Evolutionary conservation across 2,113 vertebrate species (phyloP), one percentile per base, ranked within the genome.

Genomic region (Fregata magnificens): DNA sequence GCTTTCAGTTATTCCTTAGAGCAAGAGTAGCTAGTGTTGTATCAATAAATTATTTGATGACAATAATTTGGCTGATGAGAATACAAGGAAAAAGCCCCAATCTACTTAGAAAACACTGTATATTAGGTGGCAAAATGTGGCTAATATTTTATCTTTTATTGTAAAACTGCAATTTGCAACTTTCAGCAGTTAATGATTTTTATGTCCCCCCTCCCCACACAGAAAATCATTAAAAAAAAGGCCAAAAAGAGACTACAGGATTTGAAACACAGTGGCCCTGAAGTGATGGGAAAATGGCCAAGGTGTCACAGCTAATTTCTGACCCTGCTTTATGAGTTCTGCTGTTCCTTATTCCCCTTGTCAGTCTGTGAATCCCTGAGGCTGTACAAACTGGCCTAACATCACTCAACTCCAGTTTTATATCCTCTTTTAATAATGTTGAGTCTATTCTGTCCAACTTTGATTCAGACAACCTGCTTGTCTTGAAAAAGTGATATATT

Each of bases 391-490:
- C 98, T 98, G 98, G 98, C 98, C 98, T 98, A 98, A 99, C 98
- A 99, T 99, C 99, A 99, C 98, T 99, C 99, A 98, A 93, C 97
- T 97, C 95, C 89, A 96, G 98, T 97, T 98, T 98, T 98, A 98
- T 98, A 98, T 98, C 98, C 97, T 96, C 98, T 98, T 98, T 98
- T 99, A 99, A 99, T 98, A 98, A 98, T 97, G 98, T 98, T 98
- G 98, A 98, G 98, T 98, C 97, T 97, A 95, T 98, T 98, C 98
- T 98, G 98, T 98, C 98, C 98, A 98, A 98, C 98, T 98, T 98
- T 98, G 98, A 99, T 99, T 98, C 98, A 98, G 98, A 98, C 98
- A 98, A 98, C 98, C 98, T 98, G 98, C 98, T 98, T 98, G 98
- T 98, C 98, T 98, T 97, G 98, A 98, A 98, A 98, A 98, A 98